These are phyloP conservation scores for Montipora foliosa DNA, from an alignment of 64 coral and sea anemone genomes.

Conservation along the genomic window DNA sequence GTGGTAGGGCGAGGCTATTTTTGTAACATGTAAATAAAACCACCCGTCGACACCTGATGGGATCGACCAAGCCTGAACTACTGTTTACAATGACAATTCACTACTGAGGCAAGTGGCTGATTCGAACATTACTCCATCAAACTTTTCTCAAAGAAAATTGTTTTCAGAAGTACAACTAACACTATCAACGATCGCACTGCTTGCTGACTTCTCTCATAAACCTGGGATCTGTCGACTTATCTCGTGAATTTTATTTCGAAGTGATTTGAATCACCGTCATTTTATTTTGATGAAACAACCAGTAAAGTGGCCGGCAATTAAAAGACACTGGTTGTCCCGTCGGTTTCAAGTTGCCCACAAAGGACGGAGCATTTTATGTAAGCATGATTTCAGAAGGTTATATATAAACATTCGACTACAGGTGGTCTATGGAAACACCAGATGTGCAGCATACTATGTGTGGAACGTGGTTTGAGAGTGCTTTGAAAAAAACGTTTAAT, in stretches of 20 bases:
- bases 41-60: neutral
- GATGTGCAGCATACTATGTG: neutral
- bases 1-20: neutral
- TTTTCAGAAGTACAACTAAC: neutral
- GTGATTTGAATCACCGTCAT: neutral
- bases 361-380: neutral
- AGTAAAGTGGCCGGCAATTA: neutral
- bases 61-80: neutral
- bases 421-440: slow-evolving; percentile 11
- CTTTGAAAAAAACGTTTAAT: neutral
- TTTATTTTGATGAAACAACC: neutral
- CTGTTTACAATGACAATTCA: too few species aligned
- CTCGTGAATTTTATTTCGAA: too few species aligned
- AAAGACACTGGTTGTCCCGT: neutral
- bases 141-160: too few species aligned
- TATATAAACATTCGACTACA: neutral
- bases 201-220: too few species aligned
- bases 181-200: neutral
- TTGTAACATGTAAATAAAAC: neutral
- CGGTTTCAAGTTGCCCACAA: neutral
- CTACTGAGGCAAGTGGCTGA: too few species aligned
- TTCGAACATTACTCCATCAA: too few species aligned
- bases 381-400: neutral
- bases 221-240: too few species aligned
- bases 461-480: neutral